These are phyloP conservation scores for Gymnodraco acuticeps DNA, from an alignment of 2,797 vertebrate species.

Conservation along the genomic window DNA sequence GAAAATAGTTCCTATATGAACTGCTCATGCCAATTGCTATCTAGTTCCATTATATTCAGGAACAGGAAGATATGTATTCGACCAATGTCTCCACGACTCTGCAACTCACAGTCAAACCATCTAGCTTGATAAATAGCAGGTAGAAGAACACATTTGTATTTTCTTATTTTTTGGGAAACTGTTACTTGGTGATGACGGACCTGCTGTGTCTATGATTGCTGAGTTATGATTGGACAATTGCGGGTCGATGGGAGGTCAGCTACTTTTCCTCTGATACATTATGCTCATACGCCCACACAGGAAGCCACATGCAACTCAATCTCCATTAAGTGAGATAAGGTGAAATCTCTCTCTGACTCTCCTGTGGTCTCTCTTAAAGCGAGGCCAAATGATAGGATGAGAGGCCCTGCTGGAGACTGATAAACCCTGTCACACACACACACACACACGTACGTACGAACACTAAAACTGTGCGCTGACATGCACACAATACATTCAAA, in stretches of 20 bases:
- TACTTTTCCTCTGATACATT: background rate
- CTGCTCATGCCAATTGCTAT: no score
- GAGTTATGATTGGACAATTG: background rate
- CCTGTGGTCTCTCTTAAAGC: conserved; percentile 57
- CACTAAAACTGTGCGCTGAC: conserved; percentile 1
- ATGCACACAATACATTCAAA: conserved; percentile 21
- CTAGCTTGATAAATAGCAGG: no score
- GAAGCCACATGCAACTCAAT: conserved; percentile 35
- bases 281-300: conserved; percentile 2
- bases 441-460: conserved; percentile 9
- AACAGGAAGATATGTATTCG: no score
- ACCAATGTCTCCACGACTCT: no score
- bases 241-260: background rate
- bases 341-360: conserved; percentile 54
- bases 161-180: no score
- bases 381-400: conserved; percentile 63
- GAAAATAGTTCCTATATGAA: no score
- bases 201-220: background rate
- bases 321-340: conserved; percentile 58
- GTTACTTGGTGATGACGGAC: background rate
- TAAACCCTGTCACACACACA: conserved; percentile 66
- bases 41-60: no score
- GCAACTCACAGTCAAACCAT: no score
- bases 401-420: conserved; percentile 66
- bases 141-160: no score